Evolutionary conservation across 1,140 invertebrate species (phyloP).

Genomic region (Epicauta chinensis): DNA sequence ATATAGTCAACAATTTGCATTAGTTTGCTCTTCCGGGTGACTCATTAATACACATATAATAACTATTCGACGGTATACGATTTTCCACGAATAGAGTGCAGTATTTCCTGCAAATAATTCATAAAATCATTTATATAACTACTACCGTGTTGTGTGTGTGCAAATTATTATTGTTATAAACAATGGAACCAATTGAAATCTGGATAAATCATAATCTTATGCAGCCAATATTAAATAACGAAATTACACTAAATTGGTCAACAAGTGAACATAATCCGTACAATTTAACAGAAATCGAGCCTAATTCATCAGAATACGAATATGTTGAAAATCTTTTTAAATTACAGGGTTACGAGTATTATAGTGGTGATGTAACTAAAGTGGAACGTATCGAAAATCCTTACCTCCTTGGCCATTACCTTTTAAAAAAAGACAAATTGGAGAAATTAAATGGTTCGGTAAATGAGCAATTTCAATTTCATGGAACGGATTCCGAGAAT

Average conservation of each 20-base stretch:
- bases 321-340: too few relatives aligned
- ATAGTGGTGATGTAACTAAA: not conserved
- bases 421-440: slow-evolving; percentile 7
- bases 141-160: too few relatives aligned
- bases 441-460: not conserved
- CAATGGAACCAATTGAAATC: too few relatives aligned
- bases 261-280: not conserved
- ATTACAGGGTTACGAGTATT: not conserved
- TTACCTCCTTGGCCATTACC: not conserved
- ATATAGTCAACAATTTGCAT: too few relatives aligned
- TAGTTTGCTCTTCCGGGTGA: too few relatives aligned
- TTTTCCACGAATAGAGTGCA: too few relatives aligned
- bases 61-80: too few relatives aligned
- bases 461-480: slow-evolving; percentile 1
- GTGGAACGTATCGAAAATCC: slow-evolving; percentile 7
- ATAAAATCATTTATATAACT: too few relatives aligned
- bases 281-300: not conserved
- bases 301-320: not conserved
- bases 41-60: too few relatives aligned
- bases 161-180: too few relatives aligned
- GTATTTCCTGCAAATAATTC: too few relatives aligned
- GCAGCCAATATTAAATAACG: not conserved
- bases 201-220: not conserved
- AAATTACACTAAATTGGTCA: not conserved
- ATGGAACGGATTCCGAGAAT: slow-evolving; percentile 4